Percentiles rank a stretch among this genome's conserved stretches.
Conservation (phyloP, 2,888 invertebrate species). For the Diplolepis rosae region DNA sequence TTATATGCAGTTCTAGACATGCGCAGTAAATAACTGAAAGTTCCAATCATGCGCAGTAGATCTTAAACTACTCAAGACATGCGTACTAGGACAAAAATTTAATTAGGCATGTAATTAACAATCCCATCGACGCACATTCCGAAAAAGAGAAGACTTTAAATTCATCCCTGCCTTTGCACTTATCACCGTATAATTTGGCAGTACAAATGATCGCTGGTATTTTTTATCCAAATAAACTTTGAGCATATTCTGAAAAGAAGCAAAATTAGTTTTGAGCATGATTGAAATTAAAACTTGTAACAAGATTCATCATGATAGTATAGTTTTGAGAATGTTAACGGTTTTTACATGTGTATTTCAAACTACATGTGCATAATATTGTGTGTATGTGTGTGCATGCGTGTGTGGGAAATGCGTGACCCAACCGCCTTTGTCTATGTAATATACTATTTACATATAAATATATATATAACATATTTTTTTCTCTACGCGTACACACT, state of each 20-base stretch:
- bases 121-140: constrained; percentile 20
- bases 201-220: constrained; percentile 11
- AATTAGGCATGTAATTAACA: constrained; percentile 14
- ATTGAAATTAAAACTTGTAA: neutral
- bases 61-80: neutral
- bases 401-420: constrained; percentile 47
- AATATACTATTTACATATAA: constrained; percentile 1
- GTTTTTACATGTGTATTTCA: constrained; percentile 32
- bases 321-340: neutral
- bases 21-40: neutral
- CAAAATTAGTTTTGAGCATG: neutral
- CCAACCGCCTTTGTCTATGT: constrained; percentile 37
- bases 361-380: constrained; percentile 38
- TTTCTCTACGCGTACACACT: constrained; percentile 33
- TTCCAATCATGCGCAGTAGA: neutral
- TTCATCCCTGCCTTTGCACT: neutral
- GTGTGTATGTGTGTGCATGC: constrained; percentile 39
- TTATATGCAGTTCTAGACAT: neutral
- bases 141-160: neutral
- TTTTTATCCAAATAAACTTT: neutral
- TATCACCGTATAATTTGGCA: constrained; percentile 7
- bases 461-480: constrained; percentile 47
- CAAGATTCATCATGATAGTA: neutral
- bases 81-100: neutral
- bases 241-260: neutral